Evolutionary conservation across 2,113 vertebrate species (phyloP).

Genomic region (Sinocyclocheilus grahami): DNA sequence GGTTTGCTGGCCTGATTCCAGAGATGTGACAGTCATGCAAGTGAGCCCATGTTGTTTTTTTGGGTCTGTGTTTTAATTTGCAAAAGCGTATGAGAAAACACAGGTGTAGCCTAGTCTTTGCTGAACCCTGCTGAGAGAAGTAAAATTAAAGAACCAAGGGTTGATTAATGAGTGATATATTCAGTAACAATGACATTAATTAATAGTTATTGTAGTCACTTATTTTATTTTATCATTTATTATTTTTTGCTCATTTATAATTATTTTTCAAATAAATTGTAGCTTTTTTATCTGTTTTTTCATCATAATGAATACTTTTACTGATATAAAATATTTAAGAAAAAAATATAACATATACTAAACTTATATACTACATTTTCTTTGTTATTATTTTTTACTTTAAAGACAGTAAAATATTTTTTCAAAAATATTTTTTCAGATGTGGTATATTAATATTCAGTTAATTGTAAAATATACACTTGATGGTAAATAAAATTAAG

Average conservation of each 20-base stretch:
- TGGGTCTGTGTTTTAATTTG: constrained; percentile 28
- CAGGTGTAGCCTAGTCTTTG: constrained; percentile 4
- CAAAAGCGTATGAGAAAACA: constrained; percentile 24
- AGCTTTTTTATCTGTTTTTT: too few relatives aligned
- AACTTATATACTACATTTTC: background rate
- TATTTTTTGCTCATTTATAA: background rate
- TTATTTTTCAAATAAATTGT: background rate
- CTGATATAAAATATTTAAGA: too few relatives aligned
- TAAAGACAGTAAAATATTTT: background rate
- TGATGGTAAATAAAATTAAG: background rate
- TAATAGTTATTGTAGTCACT: too few relatives aligned
- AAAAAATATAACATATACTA: background rate
- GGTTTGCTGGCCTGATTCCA: constrained; percentile 61
- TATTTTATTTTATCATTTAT: background rate
- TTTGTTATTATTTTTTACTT: background rate
- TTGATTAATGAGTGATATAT: background rate
- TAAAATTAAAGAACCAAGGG: constrained; percentile 56
- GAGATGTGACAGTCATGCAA: constrained; percentile 64
- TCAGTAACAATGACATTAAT: background rate
- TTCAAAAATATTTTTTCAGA: background rate
- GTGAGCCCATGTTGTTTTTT: constrained; percentile 31
- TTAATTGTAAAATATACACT: background rate
- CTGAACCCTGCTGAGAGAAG: constrained; percentile 48
- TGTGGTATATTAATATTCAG: background rate
- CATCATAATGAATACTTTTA: too few relatives aligned